Evolutionary conservation across 2,113 vertebrate genomes (phyloP), one percentile per base, ranked within the genome.

Genomic region (Mixornis gularis): DNA sequence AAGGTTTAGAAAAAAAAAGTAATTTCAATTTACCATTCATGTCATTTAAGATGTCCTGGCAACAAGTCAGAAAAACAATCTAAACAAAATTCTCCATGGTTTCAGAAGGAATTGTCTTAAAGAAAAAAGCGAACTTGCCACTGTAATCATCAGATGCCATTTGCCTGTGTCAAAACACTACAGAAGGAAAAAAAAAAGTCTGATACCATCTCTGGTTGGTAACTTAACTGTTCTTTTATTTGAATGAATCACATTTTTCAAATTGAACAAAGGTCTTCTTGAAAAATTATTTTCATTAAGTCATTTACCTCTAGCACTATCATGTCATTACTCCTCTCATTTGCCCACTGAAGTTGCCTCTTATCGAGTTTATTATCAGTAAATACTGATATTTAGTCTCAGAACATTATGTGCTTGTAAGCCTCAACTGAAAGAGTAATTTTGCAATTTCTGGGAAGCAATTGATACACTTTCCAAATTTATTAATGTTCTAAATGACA

Each of bases 231-330:
- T 13, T 92, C 93, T 85, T 91, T 93, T 93, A 92, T 89, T 63
- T 93, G 80, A 93, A 95, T 59, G 36, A 93, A 91, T 49, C 62
- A 51, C 91, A 71, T 85, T 93, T 78, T 89, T 80, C 69, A 80
- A 44, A 65, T 36, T 93, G 32, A 43, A 90, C 53, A 72, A 81
- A 87, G 55, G 44, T 73, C 18, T n/a, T 92, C 89, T 80, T 89
- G 82, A 96, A 94, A 97, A 96, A 95, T 48, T 93, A 95, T 93
- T 96, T 94, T 85, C 52, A 94, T 85, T 56, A 71, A 70, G 49
- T 29, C 79, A 80, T 96, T 91, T 89, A 72, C 41, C n/a, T 81
- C 77, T 84, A 72, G 40, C 21, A 38, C 66, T 46, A 36, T 76
- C 44, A 38, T 52, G 58, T 65, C 34, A 78, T 78, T 89, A 84